Conservation (phyloP, 2,113 vertebrate species). For the Bos indicus region DNA sequence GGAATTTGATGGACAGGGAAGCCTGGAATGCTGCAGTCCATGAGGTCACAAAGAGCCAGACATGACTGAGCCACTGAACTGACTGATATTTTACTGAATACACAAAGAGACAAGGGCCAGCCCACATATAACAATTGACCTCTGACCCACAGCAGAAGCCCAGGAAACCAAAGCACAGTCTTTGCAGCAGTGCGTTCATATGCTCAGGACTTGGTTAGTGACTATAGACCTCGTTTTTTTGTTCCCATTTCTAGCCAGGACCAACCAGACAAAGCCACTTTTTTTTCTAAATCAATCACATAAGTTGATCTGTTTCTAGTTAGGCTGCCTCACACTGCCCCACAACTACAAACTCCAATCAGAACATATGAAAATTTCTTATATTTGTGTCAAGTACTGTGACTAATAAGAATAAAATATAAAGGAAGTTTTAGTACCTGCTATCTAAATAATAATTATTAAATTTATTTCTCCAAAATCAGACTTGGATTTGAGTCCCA, state of each 20-base stretch:
- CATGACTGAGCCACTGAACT: not conserved
- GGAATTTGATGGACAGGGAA: not conserved
- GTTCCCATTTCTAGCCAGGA: not conserved
- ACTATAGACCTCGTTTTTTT: not conserved
- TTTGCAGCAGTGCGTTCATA: not conserved
- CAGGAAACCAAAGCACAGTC: not conserved
- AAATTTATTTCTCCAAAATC: not conserved
- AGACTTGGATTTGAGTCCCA: not conserved
- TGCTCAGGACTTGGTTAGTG: not conserved
- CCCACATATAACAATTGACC: not conserved
- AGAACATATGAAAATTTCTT: not conserved
- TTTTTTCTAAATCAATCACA: not conserved
- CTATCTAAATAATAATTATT: not conserved
- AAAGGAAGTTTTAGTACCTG: not conserved
- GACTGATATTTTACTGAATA: not conserved
- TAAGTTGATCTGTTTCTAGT: not conserved
- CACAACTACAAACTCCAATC: not conserved
- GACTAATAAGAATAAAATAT: not conserved
- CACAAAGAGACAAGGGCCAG: not conserved
- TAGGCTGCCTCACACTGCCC: not conserved
- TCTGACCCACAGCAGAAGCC: not conserved
- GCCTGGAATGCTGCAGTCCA: not conserved
- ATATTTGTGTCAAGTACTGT: not conserved
- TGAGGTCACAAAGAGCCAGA: accelerated
- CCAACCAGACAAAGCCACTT: not conserved